Base-by-base conservation (phyloP, 1,140 invertebrate genomes). In the Lerema accius region DNA sequence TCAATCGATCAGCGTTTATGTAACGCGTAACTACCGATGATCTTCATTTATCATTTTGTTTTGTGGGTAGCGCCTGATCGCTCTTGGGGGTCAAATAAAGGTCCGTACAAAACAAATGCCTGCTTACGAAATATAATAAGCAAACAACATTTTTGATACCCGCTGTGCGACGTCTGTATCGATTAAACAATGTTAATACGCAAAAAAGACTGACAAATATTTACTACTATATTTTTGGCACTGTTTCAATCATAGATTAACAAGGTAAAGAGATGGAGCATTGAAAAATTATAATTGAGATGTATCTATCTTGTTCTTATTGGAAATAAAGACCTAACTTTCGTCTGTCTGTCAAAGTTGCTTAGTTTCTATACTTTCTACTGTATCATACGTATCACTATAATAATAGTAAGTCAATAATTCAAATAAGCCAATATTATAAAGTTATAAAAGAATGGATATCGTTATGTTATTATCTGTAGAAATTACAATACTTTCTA, bases 1-100 rank as follows among this genome's bases (percentile, higher is more conserved):
- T 87, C 86, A 87, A 89, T 88, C 85, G 79, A 90, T 90, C 87
- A 90, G 82, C 78, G 76, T 88, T 82, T 80, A 84, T 85, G 79
- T 85, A 84, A 83, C 71, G 70, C 76, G 74, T 80, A 88, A 88
- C 85, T 88, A 87, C 82, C 80, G 83, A 82, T 78, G 79, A 82
- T 83, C 73, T 82, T 80, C 84, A 90, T 90, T 90, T 88, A 90
- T 90, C 87, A 90, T 89, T 86, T 82, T 81, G 73, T 86, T 87
- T 86, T 84, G 76, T 90, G 79, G 75, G 82, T 83, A 83, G 82
- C 80, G 61, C 70, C 45, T 78, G 50, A 37, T 66, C 76, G 74
- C 79, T 80, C 78, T 82, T 84, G 75, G 79, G 83, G 86, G 85
- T 78, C 81, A 84, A 69, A 66, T 35, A 65, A 65, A 71, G 67